Evolutionary conservation across 2,797 vertebrate genomes (phyloP).

Genomic region (Cryptoprocta ferox): DNA sequence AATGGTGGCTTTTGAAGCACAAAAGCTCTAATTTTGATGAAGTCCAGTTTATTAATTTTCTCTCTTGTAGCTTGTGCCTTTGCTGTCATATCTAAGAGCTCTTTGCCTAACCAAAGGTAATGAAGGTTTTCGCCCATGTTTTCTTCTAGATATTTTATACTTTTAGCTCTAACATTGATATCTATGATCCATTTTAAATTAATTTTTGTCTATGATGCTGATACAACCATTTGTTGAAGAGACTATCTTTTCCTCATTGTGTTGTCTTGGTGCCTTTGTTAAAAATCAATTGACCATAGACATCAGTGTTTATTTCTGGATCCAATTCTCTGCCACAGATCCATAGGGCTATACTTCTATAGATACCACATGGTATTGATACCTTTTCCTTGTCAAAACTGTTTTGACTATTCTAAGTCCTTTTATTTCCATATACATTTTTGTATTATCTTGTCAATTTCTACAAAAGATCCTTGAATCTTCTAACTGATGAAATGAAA

Average conservation of each 20-base stretch:
- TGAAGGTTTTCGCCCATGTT: background rate
- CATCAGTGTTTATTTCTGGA: conserved; percentile 14
- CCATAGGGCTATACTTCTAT: background rate
- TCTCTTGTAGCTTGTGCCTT: background rate
- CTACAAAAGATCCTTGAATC: background rate
- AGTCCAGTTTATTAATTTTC: background rate
- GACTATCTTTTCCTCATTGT: background rate
- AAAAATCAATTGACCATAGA: conserved; percentile 28
- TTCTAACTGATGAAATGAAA: background rate
- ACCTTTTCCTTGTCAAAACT: background rate
- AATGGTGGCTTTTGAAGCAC: background rate
- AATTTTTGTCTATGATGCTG: background rate
- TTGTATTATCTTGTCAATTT: conserved; percentile 25
- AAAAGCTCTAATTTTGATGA: background rate
- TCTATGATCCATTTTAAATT: background rate
- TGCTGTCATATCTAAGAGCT: background rate
- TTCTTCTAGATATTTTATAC: background rate
- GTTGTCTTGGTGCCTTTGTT: background rate
- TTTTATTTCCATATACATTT: conserved; percentile 28
- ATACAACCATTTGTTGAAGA: conserved; percentile 24
- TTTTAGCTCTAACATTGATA: background rate
- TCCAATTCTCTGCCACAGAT: background rate
- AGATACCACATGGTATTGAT: background rate
- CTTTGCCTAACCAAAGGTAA: background rate
- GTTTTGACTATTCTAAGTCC: background rate